phyloP scores from a whole-genome alignment of 2,888 invertebrate species.

The Fragum whitleyi region DNA sequence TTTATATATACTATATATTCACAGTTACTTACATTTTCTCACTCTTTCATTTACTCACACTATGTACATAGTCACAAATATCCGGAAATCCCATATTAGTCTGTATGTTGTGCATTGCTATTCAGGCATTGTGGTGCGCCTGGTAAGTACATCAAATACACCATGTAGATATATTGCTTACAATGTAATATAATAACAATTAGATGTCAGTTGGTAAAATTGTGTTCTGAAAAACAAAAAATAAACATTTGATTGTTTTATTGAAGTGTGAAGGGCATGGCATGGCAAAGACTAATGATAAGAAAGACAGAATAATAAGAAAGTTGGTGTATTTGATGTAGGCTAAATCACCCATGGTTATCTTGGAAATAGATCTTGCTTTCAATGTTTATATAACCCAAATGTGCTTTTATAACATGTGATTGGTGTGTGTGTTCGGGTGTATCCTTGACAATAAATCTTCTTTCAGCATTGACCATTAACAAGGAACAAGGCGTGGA shows the following conservation, averaged over 20 bases:
- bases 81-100: neutral
- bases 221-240: neutral
- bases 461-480: no score
- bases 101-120: slow-evolving; percentile 4
- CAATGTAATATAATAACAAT: neutral
- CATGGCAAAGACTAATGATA: neutral
- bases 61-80: neutral
- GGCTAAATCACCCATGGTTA: slow-evolving; percentile 4
- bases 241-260: neutral
- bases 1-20: neutral
- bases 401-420: no score
- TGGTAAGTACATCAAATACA: slow-evolving; percentile 1
- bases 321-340: neutral
- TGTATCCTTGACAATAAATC: no score
- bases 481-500: neutral
- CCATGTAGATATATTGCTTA: neutral
- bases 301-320: neutral
- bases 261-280: neutral
- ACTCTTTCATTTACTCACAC: neutral
- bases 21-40: neutral
- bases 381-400: neutral
- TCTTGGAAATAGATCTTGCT: neutral
- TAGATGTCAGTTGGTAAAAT: neutral
- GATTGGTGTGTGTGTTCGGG: no score
- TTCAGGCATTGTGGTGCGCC: slow-evolving; percentile 4